These are phyloP conservation scores for Anticlea derivata DNA, from an alignment of 2,888 invertebrate species.

Conservation along the genomic window DNA sequence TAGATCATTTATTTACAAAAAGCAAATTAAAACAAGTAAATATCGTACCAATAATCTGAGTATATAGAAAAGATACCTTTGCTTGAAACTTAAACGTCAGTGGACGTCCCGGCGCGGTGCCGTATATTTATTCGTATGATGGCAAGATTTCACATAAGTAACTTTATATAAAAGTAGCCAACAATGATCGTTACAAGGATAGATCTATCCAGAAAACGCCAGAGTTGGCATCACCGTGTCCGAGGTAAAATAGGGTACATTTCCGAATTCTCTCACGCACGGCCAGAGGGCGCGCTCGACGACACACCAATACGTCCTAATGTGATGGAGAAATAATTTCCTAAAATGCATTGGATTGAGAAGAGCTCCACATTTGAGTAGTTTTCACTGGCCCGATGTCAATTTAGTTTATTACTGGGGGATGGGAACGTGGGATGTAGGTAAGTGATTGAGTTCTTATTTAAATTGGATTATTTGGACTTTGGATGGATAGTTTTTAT, in stretches of 20 bases:
- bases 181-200: background rate
- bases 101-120: too few species aligned
- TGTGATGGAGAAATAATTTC: slow-evolving; percentile 78
- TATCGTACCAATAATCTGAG: too few species aligned
- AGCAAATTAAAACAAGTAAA: too few species aligned
- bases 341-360: slow-evolving; percentile 77
- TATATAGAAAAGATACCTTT: too few species aligned
- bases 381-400: slow-evolving; percentile 63
- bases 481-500: background rate
- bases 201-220: slow-evolving; percentile 39
- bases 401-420: slow-evolving; percentile 68
- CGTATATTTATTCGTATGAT: too few species aligned
- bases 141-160: too few species aligned
- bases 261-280: slow-evolving; percentile 72
- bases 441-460: slow-evolving; percentile 28
- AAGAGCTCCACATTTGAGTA: slow-evolving; percentile 64
- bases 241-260: slow-evolving; percentile 37
- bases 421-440: slow-evolving; percentile 9
- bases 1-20: too few species aligned
- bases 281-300: slow-evolving; percentile 70
- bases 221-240: slow-evolving; percentile 30
- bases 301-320: slow-evolving; percentile 72
- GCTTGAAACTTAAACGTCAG: too few species aligned
- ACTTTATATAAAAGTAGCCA: background rate
- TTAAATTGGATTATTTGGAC: slow-evolving; percentile 20